phyloP scores from a whole-genome alignment of 1,140 invertebrate genomes.

The Aphaenogaster floridana region DNA sequence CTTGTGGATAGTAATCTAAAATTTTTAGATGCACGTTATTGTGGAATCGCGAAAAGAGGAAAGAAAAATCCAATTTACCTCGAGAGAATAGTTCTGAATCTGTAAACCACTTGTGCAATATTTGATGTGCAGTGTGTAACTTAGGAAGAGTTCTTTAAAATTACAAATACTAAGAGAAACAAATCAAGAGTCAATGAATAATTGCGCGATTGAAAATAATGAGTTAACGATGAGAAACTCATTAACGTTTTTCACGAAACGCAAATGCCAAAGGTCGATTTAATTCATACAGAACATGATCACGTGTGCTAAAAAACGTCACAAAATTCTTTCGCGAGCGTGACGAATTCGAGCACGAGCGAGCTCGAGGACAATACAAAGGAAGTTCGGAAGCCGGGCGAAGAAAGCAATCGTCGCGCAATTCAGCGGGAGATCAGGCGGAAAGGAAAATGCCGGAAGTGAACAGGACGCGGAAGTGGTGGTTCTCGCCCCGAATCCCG shows the following conservation, averaged over 20 bases:
- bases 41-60: not conserved
- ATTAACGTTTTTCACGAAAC: not conserved
- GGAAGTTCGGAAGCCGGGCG: not conserved
- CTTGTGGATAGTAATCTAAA: not conserved
- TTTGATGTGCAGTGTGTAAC: not conserved
- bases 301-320: not conserved
- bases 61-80: slow-evolving; percentile 14
- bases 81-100: not conserved
- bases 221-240: not conserved
- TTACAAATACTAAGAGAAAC: not conserved
- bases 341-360: not conserved
- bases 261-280: not conserved
- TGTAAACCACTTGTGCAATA: not conserved
- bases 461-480: slow-evolving; percentile 47
- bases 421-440: slow-evolving; percentile 53
- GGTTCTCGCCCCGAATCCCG: slow-evolving; percentile 39
- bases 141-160: slow-evolving; percentile 14
- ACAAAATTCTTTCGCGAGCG: not conserved
- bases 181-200: not conserved
- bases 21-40: not conserved
- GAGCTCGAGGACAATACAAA: slow-evolving; percentile 7
- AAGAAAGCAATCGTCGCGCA: slow-evolving; percentile 61
- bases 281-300: not conserved
- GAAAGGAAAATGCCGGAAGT: slow-evolving; percentile 47
- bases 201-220: not conserved